Evolutionary conservation across 1,140 invertebrate species (phyloP).

Genomic region (Heliothis subflexa): DNA sequence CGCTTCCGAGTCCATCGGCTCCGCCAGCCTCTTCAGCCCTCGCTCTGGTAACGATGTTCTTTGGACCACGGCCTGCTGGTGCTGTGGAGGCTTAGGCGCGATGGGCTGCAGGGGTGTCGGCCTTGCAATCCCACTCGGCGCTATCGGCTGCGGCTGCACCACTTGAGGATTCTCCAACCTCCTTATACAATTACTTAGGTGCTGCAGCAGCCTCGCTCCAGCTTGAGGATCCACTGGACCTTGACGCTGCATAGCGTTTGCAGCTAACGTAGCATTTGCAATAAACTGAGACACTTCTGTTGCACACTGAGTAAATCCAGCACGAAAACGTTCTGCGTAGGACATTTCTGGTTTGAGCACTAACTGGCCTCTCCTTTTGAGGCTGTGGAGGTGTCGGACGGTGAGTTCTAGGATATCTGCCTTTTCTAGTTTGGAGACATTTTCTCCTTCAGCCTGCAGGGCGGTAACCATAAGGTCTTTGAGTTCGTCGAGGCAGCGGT

Average conservation of each 20-base stretch:
- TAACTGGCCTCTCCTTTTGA: constrained; percentile 89
- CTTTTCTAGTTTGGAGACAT: constrained; percentile 98
- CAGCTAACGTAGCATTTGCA: constrained; percentile 90
- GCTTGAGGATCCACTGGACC: constrained; percentile 92
- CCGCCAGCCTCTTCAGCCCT: constrained; percentile 75
- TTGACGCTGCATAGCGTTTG: constrained; percentile 89
- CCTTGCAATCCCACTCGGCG: constrained; percentile 69
- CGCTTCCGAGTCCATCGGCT: constrained; percentile 69
- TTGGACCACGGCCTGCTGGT: constrained; percentile 69
- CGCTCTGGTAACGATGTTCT: constrained; percentile 70
- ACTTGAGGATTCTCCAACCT: constrained; percentile 75
- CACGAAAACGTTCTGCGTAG: constrained; percentile 90
- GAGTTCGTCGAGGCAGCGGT: constrained; percentile 96
- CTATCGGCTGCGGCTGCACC: constrained; percentile 73
- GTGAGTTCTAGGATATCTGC: constrained; percentile 98
- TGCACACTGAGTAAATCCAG: constrained; percentile 96
- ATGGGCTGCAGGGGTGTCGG: constrained; percentile 83
- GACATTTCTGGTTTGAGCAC: constrained; percentile 92
- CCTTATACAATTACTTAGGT: constrained; percentile 92
- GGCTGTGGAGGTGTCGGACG: constrained; percentile 93
- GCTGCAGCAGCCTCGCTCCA: constrained; percentile 94
- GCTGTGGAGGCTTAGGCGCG: constrained; percentile 89
- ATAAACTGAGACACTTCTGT: constrained; percentile 94
- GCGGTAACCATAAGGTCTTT: constrained; percentile 97
- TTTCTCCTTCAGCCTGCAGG: constrained; percentile 94